These are phyloP conservation scores for Pelusios castaneus DNA, from an alignment of 2,113 vertebrate genomes.

Conservation along the genomic window DNA sequence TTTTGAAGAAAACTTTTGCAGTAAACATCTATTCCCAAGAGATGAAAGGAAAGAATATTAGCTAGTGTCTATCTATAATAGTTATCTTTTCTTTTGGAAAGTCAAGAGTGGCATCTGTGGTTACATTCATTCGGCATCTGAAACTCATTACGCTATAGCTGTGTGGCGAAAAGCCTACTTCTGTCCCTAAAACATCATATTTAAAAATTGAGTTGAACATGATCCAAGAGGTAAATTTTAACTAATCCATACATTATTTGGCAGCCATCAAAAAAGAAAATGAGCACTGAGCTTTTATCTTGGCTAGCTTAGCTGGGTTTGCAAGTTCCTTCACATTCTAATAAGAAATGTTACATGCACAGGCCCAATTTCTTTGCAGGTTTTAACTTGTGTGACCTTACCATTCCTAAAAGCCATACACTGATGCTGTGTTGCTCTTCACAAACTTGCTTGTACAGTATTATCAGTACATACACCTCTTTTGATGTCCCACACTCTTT, in stretches of 20 bases:
- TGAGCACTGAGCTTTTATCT: neutral
- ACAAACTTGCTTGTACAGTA: neutral
- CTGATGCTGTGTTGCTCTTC: neutral
- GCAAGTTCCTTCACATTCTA: rapidly evolving
- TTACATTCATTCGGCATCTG: neutral
- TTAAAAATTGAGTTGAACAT: rapidly evolving
- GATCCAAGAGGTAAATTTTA: neutral
- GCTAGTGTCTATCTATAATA: neutral
- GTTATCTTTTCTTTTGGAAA: neutral
- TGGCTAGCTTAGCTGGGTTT: neutral
- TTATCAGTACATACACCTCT: rapidly evolving
- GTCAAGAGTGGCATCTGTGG: neutral
- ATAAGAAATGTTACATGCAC: neutral
- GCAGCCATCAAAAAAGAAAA: neutral
- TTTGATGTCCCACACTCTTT: neutral
- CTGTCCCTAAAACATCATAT: neutral
- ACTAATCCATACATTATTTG: rapidly evolving
- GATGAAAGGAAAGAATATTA: too few relatives aligned
- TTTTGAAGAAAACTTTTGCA: neutral
- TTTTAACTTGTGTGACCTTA: neutral
- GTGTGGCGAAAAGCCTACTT: neutral
- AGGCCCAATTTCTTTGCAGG: neutral
- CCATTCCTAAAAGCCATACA: neutral
- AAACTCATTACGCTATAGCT: neutral
- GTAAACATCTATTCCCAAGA: constrained; percentile 33